Base-by-base conservation (phyloP, 2,113 vertebrate genomes). In the Sarotherodon lohbergeri region DNA sequence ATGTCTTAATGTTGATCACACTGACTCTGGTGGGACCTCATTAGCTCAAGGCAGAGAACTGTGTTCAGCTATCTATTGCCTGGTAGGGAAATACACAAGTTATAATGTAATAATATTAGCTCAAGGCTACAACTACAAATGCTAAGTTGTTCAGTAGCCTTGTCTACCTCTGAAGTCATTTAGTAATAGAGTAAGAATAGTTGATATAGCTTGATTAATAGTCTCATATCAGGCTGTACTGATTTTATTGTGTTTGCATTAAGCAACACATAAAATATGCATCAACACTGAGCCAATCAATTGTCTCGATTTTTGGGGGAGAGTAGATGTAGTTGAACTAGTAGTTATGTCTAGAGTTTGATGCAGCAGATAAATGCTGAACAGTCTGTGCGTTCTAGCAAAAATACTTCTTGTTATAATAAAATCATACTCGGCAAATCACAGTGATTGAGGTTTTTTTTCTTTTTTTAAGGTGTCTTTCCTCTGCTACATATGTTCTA, bases 1-100 rank as follows among this genome's bases (percentile, higher is more conserved):
- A 92, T 90, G 93, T 95, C 91, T 94, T 88, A 92, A 93, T 93
- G 94, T 87, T 92, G 93, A 93, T 92, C 91, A 85, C 80, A 32
- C 56, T 57, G 79, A 88, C 92, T 94, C 95, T 94, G 82, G 91
- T 91, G 95, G 93, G 95, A 95, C 82, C 94, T 96, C 94, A 95
- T 96, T 96, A 96, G 93, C 92, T 92, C 46, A 29, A 87, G 86
- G 89, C 93, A 90, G 81, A 87, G 85, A 86, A 85, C 80, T 76
- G 56, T 90, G 81, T 87, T 92, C 88, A 93, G 61, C 79, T 88
- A 79, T 89, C 80, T 90, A 78, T 86, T 57, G 76, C 91, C 87
- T 91, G 88, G 79, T 50, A 43, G 86, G 82, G 81, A 90, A 91
- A 91, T 80, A 87, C 90, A 84, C 76, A 52, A 88, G 89, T 90